Percentiles rank a stretch among this genome's conserved stretches.
phyloP scores from a whole-genome alignment of 2,113 vertebrate species.

The Neogale vison region DNA sequence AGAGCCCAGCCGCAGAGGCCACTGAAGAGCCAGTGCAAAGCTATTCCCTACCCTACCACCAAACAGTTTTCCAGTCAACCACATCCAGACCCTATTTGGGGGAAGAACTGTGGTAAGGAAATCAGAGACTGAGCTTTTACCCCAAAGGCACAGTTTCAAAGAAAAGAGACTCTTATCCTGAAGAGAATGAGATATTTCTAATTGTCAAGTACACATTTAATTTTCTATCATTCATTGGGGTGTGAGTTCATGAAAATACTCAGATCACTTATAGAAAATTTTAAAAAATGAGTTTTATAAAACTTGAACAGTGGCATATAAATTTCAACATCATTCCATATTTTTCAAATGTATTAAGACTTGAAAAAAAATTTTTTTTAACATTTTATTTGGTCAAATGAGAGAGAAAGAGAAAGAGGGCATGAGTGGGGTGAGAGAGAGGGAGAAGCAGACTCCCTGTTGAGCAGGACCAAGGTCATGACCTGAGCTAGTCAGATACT shows the following conservation, averaged over 20 bases:
- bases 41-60: neutral
- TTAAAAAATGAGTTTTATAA: neutral
- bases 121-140: neutral
- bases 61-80: neutral
- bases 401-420: neutral
- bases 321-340: neutral
- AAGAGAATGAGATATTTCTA: neutral
- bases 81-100: neutral
- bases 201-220: neutral
- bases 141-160: neutral
- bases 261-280: neutral
- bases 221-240: neutral
- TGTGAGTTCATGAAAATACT: neutral
- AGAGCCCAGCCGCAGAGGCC: neutral
- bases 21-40: neutral
- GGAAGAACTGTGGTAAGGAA: neutral
- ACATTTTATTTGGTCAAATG: neutral
- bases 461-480: neutral
- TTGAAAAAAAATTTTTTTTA: neutral
- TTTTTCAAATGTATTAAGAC: neutral
- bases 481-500: neutral
- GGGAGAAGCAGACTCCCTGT: neutral
- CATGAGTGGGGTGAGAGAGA: neutral
- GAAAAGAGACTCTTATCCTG: neutral
- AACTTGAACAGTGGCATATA: neutral